Base-by-base conservation (phyloP, 2,797 vertebrate species). In the Phylloscopus collybita region DNA sequence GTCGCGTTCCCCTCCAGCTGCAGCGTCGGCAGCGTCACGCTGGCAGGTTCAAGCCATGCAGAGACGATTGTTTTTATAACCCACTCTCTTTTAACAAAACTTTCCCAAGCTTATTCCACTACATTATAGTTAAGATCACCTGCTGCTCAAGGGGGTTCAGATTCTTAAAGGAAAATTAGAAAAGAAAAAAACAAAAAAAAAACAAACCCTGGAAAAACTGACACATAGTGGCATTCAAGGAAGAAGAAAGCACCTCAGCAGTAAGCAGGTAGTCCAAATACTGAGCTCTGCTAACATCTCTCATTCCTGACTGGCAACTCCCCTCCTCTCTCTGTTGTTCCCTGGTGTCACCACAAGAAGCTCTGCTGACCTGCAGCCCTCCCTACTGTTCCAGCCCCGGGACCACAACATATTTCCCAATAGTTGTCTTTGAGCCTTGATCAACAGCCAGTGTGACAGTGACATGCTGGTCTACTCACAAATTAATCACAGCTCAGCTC, bases 11-110 rank as follows among this genome's bases (percentile, higher is more conserved):
- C 67, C 66, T 94, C 89, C 95, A 94, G 90, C 94, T 91, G 96
- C 16, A 42, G 53, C 2, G 4, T 79, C 29, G 6, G 90, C 93
- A 93, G 92, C 17, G 1, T 93, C 95, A 94, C 5, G 88, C 91
- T 96, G 95, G 79, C 66, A 94, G 88, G 88, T 90, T 95, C 89
- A 85, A 95, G 80, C 69, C 65, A 0, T 87, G 93, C 93, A 74
- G 90, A 94, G 80, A 93, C 11, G 8, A 36, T 80, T 97, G 93
- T 96, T 97, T 96, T 95, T 75, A 88, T 92, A 97, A 94, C 88
- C 65, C 15, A 4, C 59, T 86, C 61, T 90, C 92, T 88, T 96
- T 91, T 90, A 93, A 96, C 64, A 91, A 91, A 97, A 94, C 83
- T 93, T 97, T 95, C 95, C 86, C 94, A 95, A 96, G 93, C 88